Conservation (phyloP, 2,797 vertebrate genomes). For the Chanos chanos region DNA sequence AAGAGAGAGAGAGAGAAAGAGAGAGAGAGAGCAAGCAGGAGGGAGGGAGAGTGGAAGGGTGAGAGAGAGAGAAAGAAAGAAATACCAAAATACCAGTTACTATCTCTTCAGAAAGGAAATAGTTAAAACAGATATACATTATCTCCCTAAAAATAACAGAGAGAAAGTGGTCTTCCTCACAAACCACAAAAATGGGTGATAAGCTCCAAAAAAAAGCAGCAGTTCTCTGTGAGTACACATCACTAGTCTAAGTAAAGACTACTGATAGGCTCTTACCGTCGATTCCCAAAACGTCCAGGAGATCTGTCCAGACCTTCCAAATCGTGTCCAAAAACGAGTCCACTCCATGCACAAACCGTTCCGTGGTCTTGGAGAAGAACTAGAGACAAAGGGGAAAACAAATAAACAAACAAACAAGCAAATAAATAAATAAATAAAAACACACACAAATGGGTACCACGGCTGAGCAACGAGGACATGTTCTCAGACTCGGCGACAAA, state of each 20-base stretch:
- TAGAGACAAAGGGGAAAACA: conserved; percentile 56
- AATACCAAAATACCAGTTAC: too few relatives aligned
- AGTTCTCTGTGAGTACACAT: too few relatives aligned
- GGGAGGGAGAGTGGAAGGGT: too few relatives aligned
- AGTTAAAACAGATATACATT: background rate
- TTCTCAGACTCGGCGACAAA: too few relatives aligned
- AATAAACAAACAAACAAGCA: background rate
- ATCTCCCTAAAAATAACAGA: too few relatives aligned
- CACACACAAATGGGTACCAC: background rate
- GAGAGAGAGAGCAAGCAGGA: background rate
- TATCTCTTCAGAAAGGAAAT: background rate
- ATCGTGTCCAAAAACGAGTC: conserved; percentile 86
- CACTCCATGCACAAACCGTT: conserved; percentile 91
- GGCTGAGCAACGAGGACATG: too few relatives aligned
- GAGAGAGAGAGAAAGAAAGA: too few relatives aligned
- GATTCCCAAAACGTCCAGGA: conserved; percentile 93
- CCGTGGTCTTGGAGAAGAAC: conserved; percentile 91
- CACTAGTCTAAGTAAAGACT: too few relatives aligned
- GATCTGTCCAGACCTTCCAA: conserved; percentile 92
- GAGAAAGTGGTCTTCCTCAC: too few relatives aligned
- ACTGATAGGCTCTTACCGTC: conserved; percentile 94
- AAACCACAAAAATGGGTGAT: too few relatives aligned
- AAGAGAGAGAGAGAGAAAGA: background rate
- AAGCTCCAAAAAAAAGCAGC: background rate
- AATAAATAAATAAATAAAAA: background rate